Evolutionary conservation across 2,797 vertebrate genomes (phyloP).

Genomic region (Pyrocephalus nanus): DNA sequence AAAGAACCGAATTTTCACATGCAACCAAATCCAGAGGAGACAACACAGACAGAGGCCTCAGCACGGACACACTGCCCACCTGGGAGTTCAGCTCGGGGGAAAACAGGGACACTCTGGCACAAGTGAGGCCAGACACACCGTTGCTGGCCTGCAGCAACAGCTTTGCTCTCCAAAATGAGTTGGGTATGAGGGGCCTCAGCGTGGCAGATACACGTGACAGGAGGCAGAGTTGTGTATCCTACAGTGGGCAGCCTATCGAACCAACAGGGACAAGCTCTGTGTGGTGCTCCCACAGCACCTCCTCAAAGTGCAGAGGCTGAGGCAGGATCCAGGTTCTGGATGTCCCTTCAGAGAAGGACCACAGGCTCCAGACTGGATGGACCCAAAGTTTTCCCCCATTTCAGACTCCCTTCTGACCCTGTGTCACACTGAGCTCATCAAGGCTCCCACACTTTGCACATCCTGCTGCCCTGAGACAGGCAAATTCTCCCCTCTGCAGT

Average conservation of each 20-base stretch:
- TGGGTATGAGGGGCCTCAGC: not conserved
- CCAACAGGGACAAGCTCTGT: not conserved
- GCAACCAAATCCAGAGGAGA: not conserved
- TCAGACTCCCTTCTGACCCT: not conserved
- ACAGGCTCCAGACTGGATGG: not conserved
- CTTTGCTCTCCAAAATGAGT: not conserved
- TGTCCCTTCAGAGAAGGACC: not conserved
- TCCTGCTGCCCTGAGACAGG: not conserved
- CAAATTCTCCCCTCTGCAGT: not conserved
- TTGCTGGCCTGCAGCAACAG: not conserved
- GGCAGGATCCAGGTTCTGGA: not conserved
- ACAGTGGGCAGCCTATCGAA: accelerated
- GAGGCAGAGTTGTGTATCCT: not conserved
- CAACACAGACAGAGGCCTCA: not conserved
- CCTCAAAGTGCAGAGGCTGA: not conserved
- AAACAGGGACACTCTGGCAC: not conserved
- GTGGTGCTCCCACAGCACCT: not conserved
- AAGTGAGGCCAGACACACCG: not conserved
- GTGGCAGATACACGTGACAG: not conserved
- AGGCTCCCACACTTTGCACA: not conserved
- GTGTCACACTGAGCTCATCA: not conserved
- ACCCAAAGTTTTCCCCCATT: accelerated
- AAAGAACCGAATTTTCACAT: not conserved
- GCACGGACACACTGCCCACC: not conserved
- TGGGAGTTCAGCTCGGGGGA: not conserved